Percentiles rank a stretch among this genome's conserved stretches.
Evolutionary conservation across 1,140 invertebrate genomes (phyloP).

Genomic region (Neodiprion lecontei): DNA sequence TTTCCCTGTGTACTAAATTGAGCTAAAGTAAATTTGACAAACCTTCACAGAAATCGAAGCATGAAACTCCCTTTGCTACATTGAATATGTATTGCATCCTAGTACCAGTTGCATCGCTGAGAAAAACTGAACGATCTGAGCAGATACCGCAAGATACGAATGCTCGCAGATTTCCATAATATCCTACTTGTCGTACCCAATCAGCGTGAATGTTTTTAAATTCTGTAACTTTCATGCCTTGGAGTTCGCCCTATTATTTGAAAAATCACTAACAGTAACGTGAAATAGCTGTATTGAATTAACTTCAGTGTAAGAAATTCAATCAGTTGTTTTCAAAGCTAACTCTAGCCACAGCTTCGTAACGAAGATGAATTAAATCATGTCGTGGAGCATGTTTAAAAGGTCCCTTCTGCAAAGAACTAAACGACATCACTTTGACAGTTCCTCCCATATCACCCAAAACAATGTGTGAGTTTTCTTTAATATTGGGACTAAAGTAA

Average conservation of each 20-base stretch:
- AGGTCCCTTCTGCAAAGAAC: conserved; percentile 65
- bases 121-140: conserved; percentile 40
- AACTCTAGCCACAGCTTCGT: conserved; percentile 64
- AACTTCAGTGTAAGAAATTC: conserved; percentile 17
- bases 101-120: conserved; percentile 38
- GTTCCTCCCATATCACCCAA: conserved; percentile 72
- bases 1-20: too few species aligned
- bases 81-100: conserved; percentile 44
- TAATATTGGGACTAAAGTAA: conserved; percentile 64
- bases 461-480: conserved; percentile 67
- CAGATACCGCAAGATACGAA: conserved; percentile 49
- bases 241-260: conserved; percentile 38
- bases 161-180: conserved; percentile 62
- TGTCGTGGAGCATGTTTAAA: conserved; percentile 69
- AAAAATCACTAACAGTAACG: not conserved
- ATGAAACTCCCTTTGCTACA: conserved; percentile 47
- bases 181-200: conserved; percentile 70
- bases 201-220: conserved; percentile 66
- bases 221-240: conserved; percentile 60
- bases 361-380: conserved; percentile 65
- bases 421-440: conserved; percentile 68
- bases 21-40: not conserved
- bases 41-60: conserved; percentile 54
- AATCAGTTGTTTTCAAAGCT: not conserved
- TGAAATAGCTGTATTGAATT: not conserved